Conservation (phyloP, 2,888 invertebrate species). For the Stenodera caucasica region DNA sequence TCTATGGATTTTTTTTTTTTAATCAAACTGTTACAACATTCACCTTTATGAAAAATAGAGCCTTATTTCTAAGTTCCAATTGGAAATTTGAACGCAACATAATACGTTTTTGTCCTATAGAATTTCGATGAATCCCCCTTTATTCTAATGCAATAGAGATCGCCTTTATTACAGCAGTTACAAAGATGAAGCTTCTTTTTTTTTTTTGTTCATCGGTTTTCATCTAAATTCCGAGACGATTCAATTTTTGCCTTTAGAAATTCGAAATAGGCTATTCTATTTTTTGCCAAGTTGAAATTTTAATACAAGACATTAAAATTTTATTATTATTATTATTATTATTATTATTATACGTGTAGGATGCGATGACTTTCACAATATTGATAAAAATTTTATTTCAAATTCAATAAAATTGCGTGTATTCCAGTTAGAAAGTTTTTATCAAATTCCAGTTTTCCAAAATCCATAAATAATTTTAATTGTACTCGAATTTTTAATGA, state of each 20-base stretch:
- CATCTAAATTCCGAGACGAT: neutral
- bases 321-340: too few relatives aligned
- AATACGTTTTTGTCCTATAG: neutral
- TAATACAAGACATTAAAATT: too few relatives aligned
- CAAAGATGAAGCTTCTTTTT: neutral
- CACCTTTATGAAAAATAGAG: neutral
- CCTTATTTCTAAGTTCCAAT: neutral
- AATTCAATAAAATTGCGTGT: neutral
- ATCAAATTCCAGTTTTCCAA: neutral
- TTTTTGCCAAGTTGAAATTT: too few relatives aligned
- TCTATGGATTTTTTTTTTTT: neutral
- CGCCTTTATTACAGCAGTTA: neutral
- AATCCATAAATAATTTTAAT: slow-evolving; percentile 5
- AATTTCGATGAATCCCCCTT: neutral
- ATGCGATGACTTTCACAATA: neutral
- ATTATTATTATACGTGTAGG: neutral
- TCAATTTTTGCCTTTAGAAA: too few relatives aligned
- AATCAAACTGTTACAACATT: neutral
- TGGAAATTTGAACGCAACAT: neutral
- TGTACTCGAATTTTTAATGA: neutral
- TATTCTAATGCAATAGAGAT: neutral
- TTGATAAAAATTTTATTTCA: neutral
- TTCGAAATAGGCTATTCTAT: too few relatives aligned
- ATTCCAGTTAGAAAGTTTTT: neutral
- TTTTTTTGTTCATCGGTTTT: neutral